Evolutionary conservation across 2,113 vertebrate genomes (phyloP), one percentile per base, ranked within the genome.

Genomic region (Grantiella picta): DNA sequence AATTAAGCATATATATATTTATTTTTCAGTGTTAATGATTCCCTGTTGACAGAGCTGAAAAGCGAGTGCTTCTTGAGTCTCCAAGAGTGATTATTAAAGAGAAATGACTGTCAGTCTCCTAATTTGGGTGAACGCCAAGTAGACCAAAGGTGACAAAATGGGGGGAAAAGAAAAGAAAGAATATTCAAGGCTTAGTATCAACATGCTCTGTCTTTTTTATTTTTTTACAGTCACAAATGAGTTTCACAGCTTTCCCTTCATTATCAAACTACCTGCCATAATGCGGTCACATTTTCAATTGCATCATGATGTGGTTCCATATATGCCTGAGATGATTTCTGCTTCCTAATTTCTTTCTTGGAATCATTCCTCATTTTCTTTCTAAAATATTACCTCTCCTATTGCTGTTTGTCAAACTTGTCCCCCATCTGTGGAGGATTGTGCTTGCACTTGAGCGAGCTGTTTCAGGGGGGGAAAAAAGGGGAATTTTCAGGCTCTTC

Each of bases 11-110:
- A 94, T 90, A 90, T 64, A 44, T 82, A 79, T 81, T 95, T 40
- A 90, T 68, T 96, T 94, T 94, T 93, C 71, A 61, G 77, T 70
- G 57, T 97, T 96, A 96, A 95, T 95, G 95, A 96, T 92, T 96
- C 91, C 95, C 94, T 73, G 60, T 95, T 92, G 96, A 93, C 93
- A 93, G 91, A 91, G 68, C 93, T 94, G 83, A 87, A 60, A 68
- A 60, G 65, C 3, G 20, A 94, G 73, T 71, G 82, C 82, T 96
- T 94, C 94, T 95, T 93, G 76, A 96, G 83, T 92, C 96, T 95
- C 81, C 82, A 80, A 90, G 87, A 88, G 78, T 89, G 82, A 86
- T 96, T 95, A 96, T 88, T 96, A 94, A 97, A 88, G 71, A 96
- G 95, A 96, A 97, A 76, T 94, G 64, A 92, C 85, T 96, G 93